Conservation (phyloP, 2,113 vertebrate species). For the Podilymbus podiceps region DNA sequence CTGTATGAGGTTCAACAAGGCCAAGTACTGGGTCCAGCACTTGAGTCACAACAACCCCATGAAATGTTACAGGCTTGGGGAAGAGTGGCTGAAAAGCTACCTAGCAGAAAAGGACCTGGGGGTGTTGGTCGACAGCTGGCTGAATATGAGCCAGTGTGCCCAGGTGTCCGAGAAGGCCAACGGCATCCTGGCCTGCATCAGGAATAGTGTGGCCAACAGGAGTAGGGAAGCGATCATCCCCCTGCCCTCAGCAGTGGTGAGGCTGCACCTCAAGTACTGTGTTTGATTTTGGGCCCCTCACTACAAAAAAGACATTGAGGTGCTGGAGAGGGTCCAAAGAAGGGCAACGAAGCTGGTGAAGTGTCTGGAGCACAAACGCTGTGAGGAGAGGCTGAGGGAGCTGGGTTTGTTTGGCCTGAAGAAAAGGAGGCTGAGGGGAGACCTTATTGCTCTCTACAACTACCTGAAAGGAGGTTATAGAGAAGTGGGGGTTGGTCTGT, state of each 20-base stretch:
- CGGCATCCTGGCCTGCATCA: neutral
- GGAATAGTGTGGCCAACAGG: neutral
- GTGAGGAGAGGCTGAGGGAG: neutral
- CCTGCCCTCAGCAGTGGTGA: neutral
- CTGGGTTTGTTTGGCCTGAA: neutral
- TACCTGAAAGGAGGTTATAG: neutral
- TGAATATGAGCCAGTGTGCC: neutral
- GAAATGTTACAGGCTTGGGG: neutral
- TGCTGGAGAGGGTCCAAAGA: neutral
- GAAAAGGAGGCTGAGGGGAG: neutral
- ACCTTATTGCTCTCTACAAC: neutral
- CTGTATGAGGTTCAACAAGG: neutral
- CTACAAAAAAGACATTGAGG: neutral
- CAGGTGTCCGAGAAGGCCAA: neutral
- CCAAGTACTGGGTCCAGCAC: accelerated
- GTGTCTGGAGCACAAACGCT: neutral
- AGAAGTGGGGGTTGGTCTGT: accelerated
- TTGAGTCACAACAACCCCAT: neutral
- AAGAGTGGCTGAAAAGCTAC: neutral
- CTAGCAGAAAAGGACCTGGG: accelerated
- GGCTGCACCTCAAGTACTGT: accelerated
- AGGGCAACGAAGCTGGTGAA: accelerated
- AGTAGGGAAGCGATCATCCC: accelerated
- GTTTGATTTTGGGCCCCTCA: neutral
- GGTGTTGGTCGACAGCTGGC: accelerated